Base-by-base conservation (phyloP, 2,888 invertebrate genomes). In the Plagodis dolabraria region DNA sequence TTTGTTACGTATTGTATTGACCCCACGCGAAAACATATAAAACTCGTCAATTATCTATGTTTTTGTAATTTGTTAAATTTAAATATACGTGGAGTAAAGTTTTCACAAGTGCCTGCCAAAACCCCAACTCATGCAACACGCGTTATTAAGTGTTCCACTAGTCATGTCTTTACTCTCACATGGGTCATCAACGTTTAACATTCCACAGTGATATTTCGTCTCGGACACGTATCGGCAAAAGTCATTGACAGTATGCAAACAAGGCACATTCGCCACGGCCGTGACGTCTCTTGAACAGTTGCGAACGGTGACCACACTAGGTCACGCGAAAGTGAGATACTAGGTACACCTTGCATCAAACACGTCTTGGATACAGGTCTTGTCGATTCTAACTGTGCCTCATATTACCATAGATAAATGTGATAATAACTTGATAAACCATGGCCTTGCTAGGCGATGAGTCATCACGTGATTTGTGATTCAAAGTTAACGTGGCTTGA, bases 251-350 rank as follows among this genome's bases (percentile, higher is more conserved):
- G 64, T 65, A 64, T 69, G 67, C 77, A 69, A 70, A 69, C 63
- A 38, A 63, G 56, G 60, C 65, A 69, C 70, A 77, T 77, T 77
- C 68, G 72, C 59, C 56, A 57, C 64, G 65, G 69, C 64, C 68
- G 64, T 72, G 68, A 59, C 64, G 66, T 65, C 54, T 22, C 22
- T 22, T 22, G 4, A 22, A 22, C 22, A 22, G 22, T 22, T 22
- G 68, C 7, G 12, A 7, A 43, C 43, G 72, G 72, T 79, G 79
- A 74, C 77, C 76, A 71, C 49, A 59, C 70, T 83, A 83, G 86
- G 86, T 87, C 83, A 81, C 74, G 86, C 80, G 88, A 88, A 88
- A 88, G 86, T 84, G 69, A 60, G 67, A 57, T 55, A 58, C 59
- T 65, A 22, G 22, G 22, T 22, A 59, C 63, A 62, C 64, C 63